Conservation (phyloP, 2,113 vertebrate species). For the Lepisosteus oculatus region DNA sequence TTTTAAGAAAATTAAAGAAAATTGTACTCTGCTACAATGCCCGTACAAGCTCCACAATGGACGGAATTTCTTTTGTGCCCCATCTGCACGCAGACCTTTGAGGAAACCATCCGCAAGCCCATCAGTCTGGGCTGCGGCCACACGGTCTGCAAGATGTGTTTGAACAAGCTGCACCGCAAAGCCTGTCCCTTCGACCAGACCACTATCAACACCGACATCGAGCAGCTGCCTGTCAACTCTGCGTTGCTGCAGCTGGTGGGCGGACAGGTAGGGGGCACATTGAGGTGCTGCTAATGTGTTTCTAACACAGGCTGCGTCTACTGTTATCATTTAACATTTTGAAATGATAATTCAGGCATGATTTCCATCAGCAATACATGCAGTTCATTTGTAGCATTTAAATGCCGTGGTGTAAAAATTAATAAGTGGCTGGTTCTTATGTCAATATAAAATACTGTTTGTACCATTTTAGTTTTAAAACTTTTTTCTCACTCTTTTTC, state of each 20-base stretch:
- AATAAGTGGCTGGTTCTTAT: too few relatives aligned
- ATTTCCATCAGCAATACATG: too few relatives aligned
- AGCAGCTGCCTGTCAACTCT: slow-evolving; percentile 94
- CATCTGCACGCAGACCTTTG: slow-evolving; percentile 98
- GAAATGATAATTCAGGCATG: too few relatives aligned
- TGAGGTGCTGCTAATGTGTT: too few relatives aligned
- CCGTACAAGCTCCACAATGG: slow-evolving; percentile 99
- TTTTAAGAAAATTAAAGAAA: slow-evolving; percentile 44
- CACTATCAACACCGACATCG: slow-evolving; percentile 95
- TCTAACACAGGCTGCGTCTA: too few relatives aligned
- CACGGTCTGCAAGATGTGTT: slow-evolving; percentile 99
- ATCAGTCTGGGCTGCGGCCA: slow-evolving; percentile 97
- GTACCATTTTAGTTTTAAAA: too few relatives aligned
- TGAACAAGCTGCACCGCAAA: slow-evolving; percentile 98
- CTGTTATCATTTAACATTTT: too few relatives aligned
- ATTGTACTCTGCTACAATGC: slow-evolving; percentile 84
- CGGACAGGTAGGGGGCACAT: slow-evolving; percentile 76
- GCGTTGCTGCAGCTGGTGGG: slow-evolving; percentile 92
- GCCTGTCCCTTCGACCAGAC: slow-evolving; percentile 98
- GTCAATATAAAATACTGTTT: too few relatives aligned
- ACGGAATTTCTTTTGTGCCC: slow-evolving; percentile 98
- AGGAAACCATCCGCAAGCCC: slow-evolving; percentile 93
- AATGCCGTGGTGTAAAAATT: too few relatives aligned
- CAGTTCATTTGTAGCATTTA: too few relatives aligned
- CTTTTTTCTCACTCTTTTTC: too few relatives aligned